Conservation (phyloP, 2,113 vertebrate genomes). For the Lepus timidus region DNA sequence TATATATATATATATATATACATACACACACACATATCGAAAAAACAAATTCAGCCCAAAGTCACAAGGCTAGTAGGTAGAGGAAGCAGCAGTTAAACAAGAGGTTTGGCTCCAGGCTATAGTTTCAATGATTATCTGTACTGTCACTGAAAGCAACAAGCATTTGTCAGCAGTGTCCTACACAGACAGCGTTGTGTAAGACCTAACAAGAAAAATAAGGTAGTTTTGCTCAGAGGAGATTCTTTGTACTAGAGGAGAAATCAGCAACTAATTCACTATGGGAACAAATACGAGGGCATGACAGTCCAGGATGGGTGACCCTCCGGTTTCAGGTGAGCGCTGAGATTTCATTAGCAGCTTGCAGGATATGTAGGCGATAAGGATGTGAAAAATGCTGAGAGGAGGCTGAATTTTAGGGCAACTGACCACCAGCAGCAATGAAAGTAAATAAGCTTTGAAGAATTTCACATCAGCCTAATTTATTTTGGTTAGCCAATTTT, state of each 20-base stretch:
- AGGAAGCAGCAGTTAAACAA: not conserved
- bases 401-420: constrained; percentile 25
- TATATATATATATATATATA: no score
- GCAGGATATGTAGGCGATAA: not conserved
- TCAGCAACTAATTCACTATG: not conserved
- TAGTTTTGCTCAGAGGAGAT: not conserved
- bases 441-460: constrained; percentile 44
- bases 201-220: not conserved
- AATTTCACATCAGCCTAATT: constrained; percentile 8
- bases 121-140: not conserved
- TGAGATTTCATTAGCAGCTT: constrained; percentile 23
- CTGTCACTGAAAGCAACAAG: not conserved
- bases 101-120: not conserved
- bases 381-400: constrained; percentile 4
- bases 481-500: constrained; percentile 34
- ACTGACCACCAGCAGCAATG: not conserved
- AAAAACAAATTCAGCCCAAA: not conserved
- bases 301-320: not conserved
- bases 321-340: constrained; percentile 29
- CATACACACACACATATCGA: no score
- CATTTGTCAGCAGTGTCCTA: not conserved
- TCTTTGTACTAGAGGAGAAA: not conserved
- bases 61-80: not conserved
- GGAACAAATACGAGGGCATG: not conserved
- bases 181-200: not conserved